phyloP scores from a whole-genome alignment of 2,888 invertebrate species.

The Lypha dubia region DNA sequence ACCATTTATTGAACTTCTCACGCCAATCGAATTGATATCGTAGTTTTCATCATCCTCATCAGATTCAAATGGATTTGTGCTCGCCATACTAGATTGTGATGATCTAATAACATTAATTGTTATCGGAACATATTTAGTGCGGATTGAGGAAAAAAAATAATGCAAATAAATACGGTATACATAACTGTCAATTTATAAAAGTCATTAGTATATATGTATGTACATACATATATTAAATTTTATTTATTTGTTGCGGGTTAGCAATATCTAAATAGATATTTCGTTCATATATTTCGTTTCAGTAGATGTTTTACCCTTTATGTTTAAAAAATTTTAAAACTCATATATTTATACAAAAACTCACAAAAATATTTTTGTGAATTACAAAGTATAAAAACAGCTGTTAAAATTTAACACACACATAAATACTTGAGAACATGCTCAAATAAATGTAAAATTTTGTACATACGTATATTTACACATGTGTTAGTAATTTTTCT shows the following conservation, averaged over 20 bases:
- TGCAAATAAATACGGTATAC: slow-evolving; percentile 25
- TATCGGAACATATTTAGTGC: background rate
- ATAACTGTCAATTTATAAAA: slow-evolving; percentile 60
- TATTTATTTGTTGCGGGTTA: too few species aligned
- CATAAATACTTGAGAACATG: too few species aligned
- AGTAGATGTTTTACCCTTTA: too few species aligned
- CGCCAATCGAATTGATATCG: slow-evolving; percentile 69
- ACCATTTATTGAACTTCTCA: slow-evolving; percentile 72
- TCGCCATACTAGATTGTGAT: slow-evolving; percentile 85
- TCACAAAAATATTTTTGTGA: too few species aligned
- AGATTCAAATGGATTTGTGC: slow-evolving; percentile 86
- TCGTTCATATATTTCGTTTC: too few species aligned
- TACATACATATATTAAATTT: slow-evolving; percentile 6
- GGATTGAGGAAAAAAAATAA: slow-evolving; percentile 25
- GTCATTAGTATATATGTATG: slow-evolving; percentile 5
- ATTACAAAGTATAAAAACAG: too few species aligned
- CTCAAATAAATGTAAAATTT: too few species aligned
- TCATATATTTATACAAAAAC: too few species aligned
- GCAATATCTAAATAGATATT: too few species aligned
- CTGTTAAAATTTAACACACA: too few species aligned
- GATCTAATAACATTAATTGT: slow-evolving; percentile 81
- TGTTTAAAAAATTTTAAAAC: too few species aligned
- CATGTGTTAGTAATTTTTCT: slow-evolving; percentile 24
- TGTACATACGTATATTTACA: background rate
- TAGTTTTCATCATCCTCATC: slow-evolving; percentile 78